Percentiles rank a stretch among this genome's conserved stretches.
phyloP scores from a whole-genome alignment of 2,113 vertebrate genomes.

The Clarias batrachus region DNA sequence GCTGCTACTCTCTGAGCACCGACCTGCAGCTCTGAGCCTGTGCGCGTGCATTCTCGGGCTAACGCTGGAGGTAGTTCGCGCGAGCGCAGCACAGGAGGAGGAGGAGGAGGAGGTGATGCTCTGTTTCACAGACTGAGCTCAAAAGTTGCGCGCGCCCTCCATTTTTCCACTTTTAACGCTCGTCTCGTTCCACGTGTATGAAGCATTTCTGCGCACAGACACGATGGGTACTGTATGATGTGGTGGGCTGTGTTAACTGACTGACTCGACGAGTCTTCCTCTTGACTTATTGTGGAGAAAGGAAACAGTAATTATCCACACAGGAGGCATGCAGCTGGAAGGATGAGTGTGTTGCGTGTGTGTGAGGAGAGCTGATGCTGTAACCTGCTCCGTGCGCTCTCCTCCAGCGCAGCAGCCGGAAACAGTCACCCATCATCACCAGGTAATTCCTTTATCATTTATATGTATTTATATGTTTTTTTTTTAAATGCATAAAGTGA shows the following conservation, averaged over 20 bases:
- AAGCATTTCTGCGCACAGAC: not conserved
- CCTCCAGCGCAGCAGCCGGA: conserved; percentile 15
- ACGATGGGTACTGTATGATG: not conserved
- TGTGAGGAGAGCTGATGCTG: conserved; percentile 27
- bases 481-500: not conserved
- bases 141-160: not conserved
- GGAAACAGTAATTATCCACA: conserved; percentile 8
- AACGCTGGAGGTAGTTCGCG: not conserved
- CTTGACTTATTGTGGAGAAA: not conserved
- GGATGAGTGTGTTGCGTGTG: conserved; percentile 10
- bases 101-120: not conserved
- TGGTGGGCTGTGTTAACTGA: not conserved
- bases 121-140: not conserved
- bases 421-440: conserved; percentile 8
- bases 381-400: conserved; percentile 19
- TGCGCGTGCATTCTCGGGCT: conserved; percentile 12
- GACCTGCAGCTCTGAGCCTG: conserved; percentile 7
- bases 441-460: conserved; percentile 3
- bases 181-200: not conserved
- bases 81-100: not conserved
- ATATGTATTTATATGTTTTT: not conserved
- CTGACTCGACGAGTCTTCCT: not conserved
- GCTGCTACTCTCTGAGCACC: conserved; percentile 11
- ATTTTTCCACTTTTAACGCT: not conserved
- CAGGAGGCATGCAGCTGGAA: conserved; percentile 8